Conservation (phyloP, 2,797 vertebrate genomes). For the Hydrophis major region DNA sequence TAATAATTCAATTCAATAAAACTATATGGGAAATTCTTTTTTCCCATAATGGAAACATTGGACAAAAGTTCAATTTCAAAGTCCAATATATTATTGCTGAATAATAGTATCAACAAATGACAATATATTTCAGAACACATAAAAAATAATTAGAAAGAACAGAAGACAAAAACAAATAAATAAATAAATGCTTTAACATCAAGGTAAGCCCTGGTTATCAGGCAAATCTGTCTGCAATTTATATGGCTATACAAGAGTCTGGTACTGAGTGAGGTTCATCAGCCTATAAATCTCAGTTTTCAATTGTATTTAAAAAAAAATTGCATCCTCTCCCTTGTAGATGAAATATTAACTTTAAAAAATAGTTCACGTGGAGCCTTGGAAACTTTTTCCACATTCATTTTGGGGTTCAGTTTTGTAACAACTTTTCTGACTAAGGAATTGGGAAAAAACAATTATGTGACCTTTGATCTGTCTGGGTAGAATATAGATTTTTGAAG, state of each 20-base stretch:
- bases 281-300: not conserved
- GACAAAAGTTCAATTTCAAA: not conserved
- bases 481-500: not conserved
- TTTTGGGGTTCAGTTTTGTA: not conserved
- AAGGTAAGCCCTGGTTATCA: slow-evolving; percentile 16
- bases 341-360: not conserved
- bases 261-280: not conserved
- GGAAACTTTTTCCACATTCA: not conserved
- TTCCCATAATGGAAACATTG: accelerated
- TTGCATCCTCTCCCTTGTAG: not conserved
- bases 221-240: not conserved
- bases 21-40: not conserved
- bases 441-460: not conserved
- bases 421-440: not conserved
- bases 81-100: not conserved
- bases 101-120: not conserved
- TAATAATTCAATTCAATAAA: not conserved
- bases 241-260: not conserved
- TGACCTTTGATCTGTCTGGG: not conserved
- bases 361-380: not conserved
- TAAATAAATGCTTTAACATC: not conserved
- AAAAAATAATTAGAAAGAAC: slow-evolving; percentile 10
- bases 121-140: slow-evolving; percentile 21
- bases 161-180: slow-evolving; percentile 1
- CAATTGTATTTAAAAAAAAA: not conserved